phyloP scores from a whole-genome alignment of 1,140 invertebrate species.

The Mesaphorura yosii region DNA sequence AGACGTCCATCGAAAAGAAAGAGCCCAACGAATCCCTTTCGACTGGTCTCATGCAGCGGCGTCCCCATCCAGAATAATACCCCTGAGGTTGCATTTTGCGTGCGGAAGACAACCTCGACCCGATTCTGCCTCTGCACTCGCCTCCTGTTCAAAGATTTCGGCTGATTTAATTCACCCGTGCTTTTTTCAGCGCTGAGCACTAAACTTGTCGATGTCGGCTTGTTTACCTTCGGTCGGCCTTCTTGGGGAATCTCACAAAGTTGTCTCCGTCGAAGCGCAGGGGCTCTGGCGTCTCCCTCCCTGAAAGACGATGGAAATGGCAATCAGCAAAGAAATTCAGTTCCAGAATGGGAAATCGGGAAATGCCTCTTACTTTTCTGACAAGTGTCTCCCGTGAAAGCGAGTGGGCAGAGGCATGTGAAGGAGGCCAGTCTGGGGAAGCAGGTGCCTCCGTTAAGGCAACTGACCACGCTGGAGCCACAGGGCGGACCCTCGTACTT shows the following conservation, averaged over 20 bases:
- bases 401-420: constrained; percentile 54
- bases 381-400: constrained; percentile 56
- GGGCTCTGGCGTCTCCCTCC: constrained; percentile 42
- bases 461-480: constrained; percentile 49
- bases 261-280: constrained; percentile 52
- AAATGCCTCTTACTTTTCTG: constrained; percentile 43
- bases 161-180: too few relatives aligned
- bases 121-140: constrained; percentile 54
- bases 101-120: constrained; percentile 58
- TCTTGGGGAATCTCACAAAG: constrained; percentile 50
- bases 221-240: too few relatives aligned
- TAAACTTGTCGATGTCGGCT: too few relatives aligned
- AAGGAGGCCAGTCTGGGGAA: constrained; percentile 53
- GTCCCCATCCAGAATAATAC: constrained; percentile 55
- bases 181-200: too few relatives aligned
- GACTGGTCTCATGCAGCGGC: too few relatives aligned
- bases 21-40: constrained; percentile 51
- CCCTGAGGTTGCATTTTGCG: constrained; percentile 47
- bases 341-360: background rate
- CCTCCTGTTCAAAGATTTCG: too few relatives aligned
- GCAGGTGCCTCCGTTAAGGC: constrained; percentile 61
- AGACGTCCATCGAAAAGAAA: constrained; percentile 48
- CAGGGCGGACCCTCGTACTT: constrained; percentile 59
- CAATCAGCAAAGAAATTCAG: background rate
- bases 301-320: constrained; percentile 23